Conservation (phyloP, 2,113 vertebrate genomes). For the Trochalopteron elliotii region DNA sequence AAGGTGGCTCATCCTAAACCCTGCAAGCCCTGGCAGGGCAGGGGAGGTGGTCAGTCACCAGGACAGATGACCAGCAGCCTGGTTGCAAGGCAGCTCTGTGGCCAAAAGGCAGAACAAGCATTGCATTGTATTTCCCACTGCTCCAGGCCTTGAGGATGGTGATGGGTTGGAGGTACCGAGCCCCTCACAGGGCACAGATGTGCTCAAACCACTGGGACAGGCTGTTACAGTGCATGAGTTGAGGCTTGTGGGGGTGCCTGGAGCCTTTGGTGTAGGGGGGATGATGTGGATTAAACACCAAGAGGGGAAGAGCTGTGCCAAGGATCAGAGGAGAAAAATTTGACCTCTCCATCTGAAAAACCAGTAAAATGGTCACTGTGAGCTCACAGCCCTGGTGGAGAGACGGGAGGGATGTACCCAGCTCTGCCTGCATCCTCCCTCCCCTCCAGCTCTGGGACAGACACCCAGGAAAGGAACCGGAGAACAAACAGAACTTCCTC, state of each 20-base stretch:
- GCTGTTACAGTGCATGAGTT: accelerated
- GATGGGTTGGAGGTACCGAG: background rate
- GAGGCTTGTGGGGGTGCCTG: background rate
- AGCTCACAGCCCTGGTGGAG: background rate
- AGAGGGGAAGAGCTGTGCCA: background rate
- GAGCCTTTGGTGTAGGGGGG: background rate
- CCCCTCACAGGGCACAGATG: background rate
- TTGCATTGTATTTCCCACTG: background rate
- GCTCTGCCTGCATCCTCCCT: background rate
- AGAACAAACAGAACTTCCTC: background rate
- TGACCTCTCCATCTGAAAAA: background rate
- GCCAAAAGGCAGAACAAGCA: background rate
- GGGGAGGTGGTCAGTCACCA: accelerated
- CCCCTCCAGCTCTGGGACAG: background rate
- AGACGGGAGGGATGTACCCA: background rate
- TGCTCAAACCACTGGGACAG: background rate
- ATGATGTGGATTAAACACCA: background rate
- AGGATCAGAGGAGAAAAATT: background rate
- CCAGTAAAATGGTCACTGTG: background rate
- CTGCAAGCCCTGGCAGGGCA: background rate
- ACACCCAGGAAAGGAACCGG: background rate
- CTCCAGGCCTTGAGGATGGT: background rate
- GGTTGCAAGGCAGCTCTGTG: accelerated
- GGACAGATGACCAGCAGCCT: background rate
- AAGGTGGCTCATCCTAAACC: background rate